phyloP scores from a whole-genome alignment of 2,888 invertebrate species.

The Cacoxenus indagator region DNA sequence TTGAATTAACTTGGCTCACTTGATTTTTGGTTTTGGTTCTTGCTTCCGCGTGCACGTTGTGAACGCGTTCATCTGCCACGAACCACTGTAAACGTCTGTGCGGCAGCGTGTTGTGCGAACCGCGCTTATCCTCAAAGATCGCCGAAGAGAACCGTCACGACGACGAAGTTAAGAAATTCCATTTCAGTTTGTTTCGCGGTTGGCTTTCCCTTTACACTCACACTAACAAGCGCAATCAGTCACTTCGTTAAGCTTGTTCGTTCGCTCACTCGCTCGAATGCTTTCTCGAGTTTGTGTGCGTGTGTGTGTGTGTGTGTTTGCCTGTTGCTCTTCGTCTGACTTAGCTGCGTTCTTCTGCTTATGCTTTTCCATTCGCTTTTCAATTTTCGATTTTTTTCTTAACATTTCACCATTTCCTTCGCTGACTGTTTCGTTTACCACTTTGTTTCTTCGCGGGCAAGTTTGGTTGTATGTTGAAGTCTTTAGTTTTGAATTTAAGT shows the following conservation, averaged over 20 bases:
- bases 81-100: conserved; percentile 68
- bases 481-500: conserved; percentile 64
- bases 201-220: conserved; percentile 50
- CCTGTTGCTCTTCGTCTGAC: background rate
- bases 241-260: conserved; percentile 24
- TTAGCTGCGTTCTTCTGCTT: conserved; percentile 3
- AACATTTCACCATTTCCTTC: conserved; percentile 46
- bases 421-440: conserved; percentile 22
- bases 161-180: conserved; percentile 61
- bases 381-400: background rate
- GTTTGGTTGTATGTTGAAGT: conserved; percentile 60
- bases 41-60: conserved; percentile 58
- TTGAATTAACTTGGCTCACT: background rate
- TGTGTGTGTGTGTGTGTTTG: conserved; percentile 16
- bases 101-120: conserved; percentile 65
- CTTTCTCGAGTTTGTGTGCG: conserved; percentile 28
- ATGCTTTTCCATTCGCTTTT: conserved; percentile 23
- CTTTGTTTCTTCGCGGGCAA: conserved; percentile 24
- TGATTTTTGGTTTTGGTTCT: conserved; percentile 40
- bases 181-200: conserved; percentile 56
- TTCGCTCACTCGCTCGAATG: conserved; percentile 19
- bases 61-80: conserved; percentile 66
- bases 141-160: too few species aligned
- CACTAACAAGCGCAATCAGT: conserved; percentile 1
- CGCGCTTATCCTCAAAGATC: conserved; percentile 67